Evolutionary conservation across 2,888 invertebrate genomes (phyloP).

Genomic region (Sphaerophoria taeniata): DNA sequence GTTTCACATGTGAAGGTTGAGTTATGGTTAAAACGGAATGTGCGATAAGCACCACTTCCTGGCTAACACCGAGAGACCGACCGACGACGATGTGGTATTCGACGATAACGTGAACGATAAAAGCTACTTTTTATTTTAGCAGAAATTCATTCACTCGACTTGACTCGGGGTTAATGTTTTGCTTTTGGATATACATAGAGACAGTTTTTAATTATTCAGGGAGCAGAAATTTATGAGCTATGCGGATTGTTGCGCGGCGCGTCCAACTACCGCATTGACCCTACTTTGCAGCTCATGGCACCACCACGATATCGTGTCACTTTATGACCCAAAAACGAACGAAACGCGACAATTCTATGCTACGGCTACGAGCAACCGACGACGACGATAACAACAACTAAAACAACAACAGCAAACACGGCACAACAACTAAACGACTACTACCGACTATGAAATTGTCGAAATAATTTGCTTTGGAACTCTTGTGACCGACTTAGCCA

Average conservation of each 20-base stretch:
- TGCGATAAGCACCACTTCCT: conserved; percentile 43
- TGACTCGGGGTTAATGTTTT: neutral
- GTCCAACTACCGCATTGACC: conserved; percentile 64
- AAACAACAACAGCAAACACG: conserved; percentile 14
- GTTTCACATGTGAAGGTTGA: conserved; percentile 3
- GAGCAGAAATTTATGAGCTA: conserved; percentile 58
- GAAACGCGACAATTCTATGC: conserved; percentile 66
- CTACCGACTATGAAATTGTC: conserved; percentile 13
- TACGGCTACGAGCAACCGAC: conserved; percentile 21
- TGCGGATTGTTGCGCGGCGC: conserved; percentile 66
- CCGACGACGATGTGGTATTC: neutral
- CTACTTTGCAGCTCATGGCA: conserved; percentile 46
- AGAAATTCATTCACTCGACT: conserved; percentile 1
- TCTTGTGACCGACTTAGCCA: conserved; percentile 69
- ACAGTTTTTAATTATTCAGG: conserved; percentile 51
- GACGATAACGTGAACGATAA: neutral
- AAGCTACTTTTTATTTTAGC: neutral
- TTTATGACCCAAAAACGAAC: conserved; percentile 67
- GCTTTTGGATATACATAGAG: conserved; percentile 4
- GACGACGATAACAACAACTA: conserved; percentile 2
- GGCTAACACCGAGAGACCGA: conserved; percentile 3
- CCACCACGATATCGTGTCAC: conserved; percentile 62
- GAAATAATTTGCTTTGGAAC: conserved; percentile 61
- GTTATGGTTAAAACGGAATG: conserved; percentile 2
- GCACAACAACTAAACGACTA: neutral